Evolutionary conservation across 2,888 invertebrate species (phyloP).

Genomic region (Agrotis segetum): DNA sequence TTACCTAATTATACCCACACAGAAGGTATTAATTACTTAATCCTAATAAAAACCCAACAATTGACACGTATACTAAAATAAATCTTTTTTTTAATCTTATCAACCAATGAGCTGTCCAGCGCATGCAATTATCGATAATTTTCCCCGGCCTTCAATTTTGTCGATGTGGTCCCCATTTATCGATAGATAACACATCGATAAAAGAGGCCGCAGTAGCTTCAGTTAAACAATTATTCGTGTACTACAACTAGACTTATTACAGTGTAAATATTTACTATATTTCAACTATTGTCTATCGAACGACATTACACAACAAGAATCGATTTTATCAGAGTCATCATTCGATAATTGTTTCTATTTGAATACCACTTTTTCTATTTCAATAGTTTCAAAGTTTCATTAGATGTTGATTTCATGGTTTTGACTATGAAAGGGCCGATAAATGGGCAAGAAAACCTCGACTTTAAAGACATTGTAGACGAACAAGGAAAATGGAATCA

Average conservation of each 20-base stretch:
- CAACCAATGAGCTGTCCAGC: conserved; percentile 44
- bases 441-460: conserved; percentile 36
- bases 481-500: conserved; percentile 48
- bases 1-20: conserved; percentile 1
- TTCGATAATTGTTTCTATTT: conserved; percentile 33
- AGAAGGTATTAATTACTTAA: conserved; percentile 9
- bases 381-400: conserved; percentile 44
- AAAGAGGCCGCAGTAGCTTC: conserved; percentile 61
- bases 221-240: conserved; percentile 51
- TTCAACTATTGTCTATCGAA: conserved; percentile 20
- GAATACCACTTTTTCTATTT: conserved; percentile 32
- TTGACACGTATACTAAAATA: conserved; percentile 45
- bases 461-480: conserved; percentile 19
- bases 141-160: conserved; percentile 50
- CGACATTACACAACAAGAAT: conserved; percentile 8
- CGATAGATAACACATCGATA: conserved; percentile 59
- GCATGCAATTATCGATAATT: conserved; percentile 49
- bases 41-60: conserved; percentile 11
- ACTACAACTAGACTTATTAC: conserved; percentile 34
- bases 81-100: conserved; percentile 53
- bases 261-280: conserved; percentile 19
- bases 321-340: conserved; percentile 9
- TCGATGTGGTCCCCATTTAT: conserved; percentile 50
- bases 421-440: conserved; percentile 38
- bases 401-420: conserved; percentile 57